Evolutionary conservation across 2,888 invertebrate genomes (phyloP), one percentile per base, ranked within the genome.

Genomic region (Stegophylla sp.): DNA sequence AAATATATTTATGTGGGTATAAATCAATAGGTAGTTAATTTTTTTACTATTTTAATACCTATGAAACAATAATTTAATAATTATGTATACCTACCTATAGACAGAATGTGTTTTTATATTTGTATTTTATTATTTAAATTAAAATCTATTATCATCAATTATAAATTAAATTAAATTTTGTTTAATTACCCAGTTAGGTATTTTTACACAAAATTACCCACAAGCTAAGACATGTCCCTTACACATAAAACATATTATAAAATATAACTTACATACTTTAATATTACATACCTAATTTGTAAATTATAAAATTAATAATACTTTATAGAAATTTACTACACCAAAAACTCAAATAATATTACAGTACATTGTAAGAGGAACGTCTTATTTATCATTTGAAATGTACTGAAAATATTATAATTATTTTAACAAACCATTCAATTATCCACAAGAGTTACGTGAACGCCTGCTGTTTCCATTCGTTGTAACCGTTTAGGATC

Each of bases 401-500:
- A 51, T 23, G 1, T 64, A 75, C 23, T 23, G 34, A 56, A 15
- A 76, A 53, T 17, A 41, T n/a, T 12, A 51, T 34, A 34, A 51
- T 63, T 51, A 13, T 26, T 41, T 53, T 34, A 34, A 76, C n/a
- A 53, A 76, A 59, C 28, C 67, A 20, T 45, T 77, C 28, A 79
- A 23, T 79, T 79, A 41, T 79, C 71, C 10, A 20, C 59, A 23
- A 79, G 23, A 41, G 69, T 61, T 9, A 79, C 79, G 41, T 79
- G 79, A 26, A 79, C 79, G 34, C 79, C 69, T 41, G 79, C 48
- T 34, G 79, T 61, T 63, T 79, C 79, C 61, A 79, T 17, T 45
- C 83, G 79, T 67, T 83, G 84, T 74, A 83, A 76, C 48, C 83
- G 83, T 82, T 85, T 85, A 34, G 83, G 83, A 82, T 85, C 85